Conservation (phyloP, 92 coral and sea anemone species). For the Chrysogorgia sp. region DNA sequence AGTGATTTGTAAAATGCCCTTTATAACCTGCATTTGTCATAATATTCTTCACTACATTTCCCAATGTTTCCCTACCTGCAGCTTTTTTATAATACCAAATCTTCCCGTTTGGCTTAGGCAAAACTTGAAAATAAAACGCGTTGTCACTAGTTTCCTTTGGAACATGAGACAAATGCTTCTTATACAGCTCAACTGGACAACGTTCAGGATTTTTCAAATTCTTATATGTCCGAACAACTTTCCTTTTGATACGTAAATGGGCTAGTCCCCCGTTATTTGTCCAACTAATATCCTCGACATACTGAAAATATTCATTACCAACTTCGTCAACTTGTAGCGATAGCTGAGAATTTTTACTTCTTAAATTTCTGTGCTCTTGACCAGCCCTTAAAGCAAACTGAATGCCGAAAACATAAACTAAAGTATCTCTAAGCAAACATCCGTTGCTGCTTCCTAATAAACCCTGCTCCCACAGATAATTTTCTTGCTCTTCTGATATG, state of each 20-base stretch:
- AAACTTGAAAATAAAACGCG: slow-evolving; percentile 50
- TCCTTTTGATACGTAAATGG: slow-evolving; percentile 41
- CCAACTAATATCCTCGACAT: slow-evolving; percentile 57
- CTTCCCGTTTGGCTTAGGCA: slow-evolving; percentile 43
- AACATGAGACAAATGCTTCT: slow-evolving; percentile 28
- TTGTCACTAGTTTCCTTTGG: slow-evolving; percentile 19
- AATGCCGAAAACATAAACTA: slow-evolving; percentile 53
- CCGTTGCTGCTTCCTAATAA: slow-evolving; percentile 26
- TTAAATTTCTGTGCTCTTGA: slow-evolving; percentile 67
- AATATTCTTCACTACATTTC: slow-evolving; percentile 47
- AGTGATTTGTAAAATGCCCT: slow-evolving; percentile 56
- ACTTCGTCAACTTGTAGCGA: slow-evolving; percentile 52
- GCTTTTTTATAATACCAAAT: slow-evolving; percentile 53
- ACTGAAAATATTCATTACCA: slow-evolving; percentile 56
- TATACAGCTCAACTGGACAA: slow-evolving; percentile 47
- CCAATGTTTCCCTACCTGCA: slow-evolving; percentile 54
- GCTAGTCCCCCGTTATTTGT: slow-evolving; percentile 59
- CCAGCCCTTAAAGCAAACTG: slow-evolving; percentile 63
- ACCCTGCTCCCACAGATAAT: too few relatives aligned
- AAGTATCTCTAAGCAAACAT: slow-evolving; percentile 52
- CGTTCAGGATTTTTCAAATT: slow-evolving; percentile 49
- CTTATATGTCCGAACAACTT: slow-evolving; percentile 44
- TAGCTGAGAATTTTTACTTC: slow-evolving; percentile 57
- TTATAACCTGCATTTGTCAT: slow-evolving; percentile 40
- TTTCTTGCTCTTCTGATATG: too few relatives aligned